Evolutionary conservation across 1,140 invertebrate species (phyloP).

Genomic region (Archegozetes longisetosus): DNA sequence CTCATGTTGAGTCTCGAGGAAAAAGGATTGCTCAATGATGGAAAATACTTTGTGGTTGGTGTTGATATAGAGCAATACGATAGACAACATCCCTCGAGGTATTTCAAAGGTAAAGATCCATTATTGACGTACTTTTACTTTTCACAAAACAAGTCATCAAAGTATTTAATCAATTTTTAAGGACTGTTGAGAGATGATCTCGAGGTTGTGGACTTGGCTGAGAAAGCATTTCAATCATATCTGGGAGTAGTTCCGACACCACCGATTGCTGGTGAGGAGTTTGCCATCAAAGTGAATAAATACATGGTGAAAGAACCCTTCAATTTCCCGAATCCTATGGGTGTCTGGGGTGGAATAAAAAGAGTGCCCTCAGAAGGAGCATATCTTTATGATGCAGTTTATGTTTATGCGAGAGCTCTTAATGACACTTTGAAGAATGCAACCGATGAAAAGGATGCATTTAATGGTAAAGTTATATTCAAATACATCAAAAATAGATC

Average conservation of each 20-base stretch:
- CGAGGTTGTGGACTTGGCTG: constrained; percentile 33
- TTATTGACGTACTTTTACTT: too few species aligned
- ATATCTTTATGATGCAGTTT: constrained; percentile 88
- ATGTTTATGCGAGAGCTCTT: constrained; percentile 72
- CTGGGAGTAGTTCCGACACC: constrained; percentile 63
- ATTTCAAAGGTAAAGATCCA: constrained; percentile 50
- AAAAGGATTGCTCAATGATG: constrained; percentile 63
- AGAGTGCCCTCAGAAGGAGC: constrained; percentile 78
- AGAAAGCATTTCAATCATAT: constrained; percentile 50
- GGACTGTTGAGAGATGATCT: constrained; percentile 43
- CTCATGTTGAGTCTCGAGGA: constrained; percentile 72
- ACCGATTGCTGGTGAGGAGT: constrained; percentile 45
- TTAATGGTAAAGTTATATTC: constrained; percentile 53
- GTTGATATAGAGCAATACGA: constrained; percentile 71
- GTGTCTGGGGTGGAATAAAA: constrained; percentile 25
- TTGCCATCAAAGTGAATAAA: constrained; percentile 52
- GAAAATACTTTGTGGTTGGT: constrained; percentile 87
- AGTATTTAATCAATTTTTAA: background rate
- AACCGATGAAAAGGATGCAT: constrained; percentile 46
- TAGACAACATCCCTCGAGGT: constrained; percentile 53
- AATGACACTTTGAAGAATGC: constrained; percentile 39
- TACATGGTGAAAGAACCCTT: constrained; percentile 61
- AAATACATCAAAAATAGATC: constrained; percentile 48
- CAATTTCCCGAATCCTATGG: constrained; percentile 42
- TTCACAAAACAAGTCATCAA: too few species aligned